A percentile compares a stretch with the other conserved stretches of the same genome.
These are phyloP conservation scores for Diaperis boleti DNA, from an alignment of 2,888 invertebrate genomes.

Conservation along the genomic window DNA sequence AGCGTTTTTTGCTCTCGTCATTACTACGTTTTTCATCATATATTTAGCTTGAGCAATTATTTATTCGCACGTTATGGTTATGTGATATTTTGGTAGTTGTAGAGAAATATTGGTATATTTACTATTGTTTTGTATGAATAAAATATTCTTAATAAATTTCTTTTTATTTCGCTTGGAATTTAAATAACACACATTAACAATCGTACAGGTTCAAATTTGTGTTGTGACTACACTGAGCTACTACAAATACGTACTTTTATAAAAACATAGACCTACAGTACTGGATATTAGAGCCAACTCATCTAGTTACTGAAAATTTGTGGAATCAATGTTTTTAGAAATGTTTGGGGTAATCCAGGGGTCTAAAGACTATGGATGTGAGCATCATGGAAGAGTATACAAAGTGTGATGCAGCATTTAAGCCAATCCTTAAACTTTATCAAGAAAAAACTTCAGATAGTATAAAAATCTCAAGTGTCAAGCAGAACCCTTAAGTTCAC, in stretches of 20 bases:
- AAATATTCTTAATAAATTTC: constrained; percentile 19
- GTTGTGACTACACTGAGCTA: constrained; percentile 4
- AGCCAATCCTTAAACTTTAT: too few relatives aligned
- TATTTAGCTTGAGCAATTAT: constrained; percentile 66
- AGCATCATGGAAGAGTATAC: too few relatives aligned
- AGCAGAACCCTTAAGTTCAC: too few relatives aligned
- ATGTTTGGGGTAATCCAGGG: too few relatives aligned
- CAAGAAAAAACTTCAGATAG: too few relatives aligned
- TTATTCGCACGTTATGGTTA: constrained; percentile 17
- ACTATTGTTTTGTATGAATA: constrained; percentile 22
- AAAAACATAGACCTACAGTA: not conserved
- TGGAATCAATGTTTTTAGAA: not conserved
- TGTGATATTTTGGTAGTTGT: constrained; percentile 8
- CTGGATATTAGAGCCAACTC: not conserved
- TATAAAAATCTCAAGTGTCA: too few relatives aligned
- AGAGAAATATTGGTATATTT: not conserved
- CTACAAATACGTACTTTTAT: not conserved
- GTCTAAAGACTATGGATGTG: not conserved
- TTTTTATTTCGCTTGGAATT: constrained; percentile 23
- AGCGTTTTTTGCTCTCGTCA: constrained; percentile 68
- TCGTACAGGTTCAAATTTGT: constrained; percentile 2
- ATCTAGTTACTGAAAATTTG: not conserved
- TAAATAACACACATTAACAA: constrained; percentile 15
- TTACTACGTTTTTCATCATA: constrained; percentile 70
- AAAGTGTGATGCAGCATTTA: too few relatives aligned